A percentile compares a stretch with the other conserved stretches of the same genome.
Conservation (phyloP, 2,888 invertebrate genomes). For the Seira musarum region DNA sequence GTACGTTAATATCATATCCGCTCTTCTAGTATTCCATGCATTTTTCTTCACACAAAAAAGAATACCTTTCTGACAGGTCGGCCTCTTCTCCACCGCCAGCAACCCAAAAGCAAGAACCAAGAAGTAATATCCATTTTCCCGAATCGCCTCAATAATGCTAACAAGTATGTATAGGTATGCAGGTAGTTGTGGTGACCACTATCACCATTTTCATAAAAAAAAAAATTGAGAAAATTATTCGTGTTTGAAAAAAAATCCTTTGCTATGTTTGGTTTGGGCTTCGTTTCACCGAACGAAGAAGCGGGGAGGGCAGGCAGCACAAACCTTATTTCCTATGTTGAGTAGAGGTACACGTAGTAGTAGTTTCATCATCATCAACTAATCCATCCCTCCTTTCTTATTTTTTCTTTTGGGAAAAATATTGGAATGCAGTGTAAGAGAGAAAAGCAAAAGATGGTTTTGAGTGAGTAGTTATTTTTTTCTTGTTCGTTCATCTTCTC, state of each 20-base stretch:
- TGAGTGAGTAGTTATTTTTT: conserved; percentile 18
- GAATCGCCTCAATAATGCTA: no score
- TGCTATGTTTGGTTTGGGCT: no score
- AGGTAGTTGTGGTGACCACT: no score
- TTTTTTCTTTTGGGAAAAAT: conserved; percentile 43
- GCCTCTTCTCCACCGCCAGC: conserved; percentile 8
- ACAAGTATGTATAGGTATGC: no score
- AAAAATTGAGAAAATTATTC: no score
- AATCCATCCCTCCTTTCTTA: conserved; percentile 53
- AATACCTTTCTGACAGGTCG: conserved; percentile 28
- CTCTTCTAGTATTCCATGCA: conserved; percentile 3
- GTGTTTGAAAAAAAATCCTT: no score
- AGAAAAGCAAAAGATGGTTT: conserved; percentile 15
- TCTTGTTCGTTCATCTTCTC: conserved; percentile 23
- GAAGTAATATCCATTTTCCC: neutral
- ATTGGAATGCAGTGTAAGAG: conserved; percentile 46
- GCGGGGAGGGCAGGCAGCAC: no score
- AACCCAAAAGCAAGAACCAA: neutral
- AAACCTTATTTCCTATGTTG: no score
- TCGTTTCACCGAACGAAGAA: no score
- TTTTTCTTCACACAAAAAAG: conserved; percentile 9
- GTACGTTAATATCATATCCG: neutral
- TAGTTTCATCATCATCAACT: neutral
- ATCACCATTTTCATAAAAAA: no score
- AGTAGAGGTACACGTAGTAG: no score